Evolutionary conservation across 64 coral and sea anemone genomes (phyloP).

Genomic region (Actinia equina): DNA sequence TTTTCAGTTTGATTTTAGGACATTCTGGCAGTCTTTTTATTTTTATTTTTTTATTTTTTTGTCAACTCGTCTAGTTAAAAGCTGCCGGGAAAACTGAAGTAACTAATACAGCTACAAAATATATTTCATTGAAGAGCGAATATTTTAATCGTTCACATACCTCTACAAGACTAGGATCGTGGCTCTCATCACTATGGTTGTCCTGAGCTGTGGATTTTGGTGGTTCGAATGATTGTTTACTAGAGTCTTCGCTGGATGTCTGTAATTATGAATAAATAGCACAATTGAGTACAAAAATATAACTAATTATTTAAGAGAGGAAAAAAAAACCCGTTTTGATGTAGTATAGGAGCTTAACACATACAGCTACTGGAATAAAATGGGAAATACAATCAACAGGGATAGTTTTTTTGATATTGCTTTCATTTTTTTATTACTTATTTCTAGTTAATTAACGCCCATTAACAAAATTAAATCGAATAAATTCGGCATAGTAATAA

Average conservation of each 20-base stretch:
- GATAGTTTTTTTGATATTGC: not conserved
- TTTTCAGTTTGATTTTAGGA: no score
- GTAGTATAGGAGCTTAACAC: not conserved
- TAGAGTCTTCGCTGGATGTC: not conserved
- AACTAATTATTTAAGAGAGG: not conserved
- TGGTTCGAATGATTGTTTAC: not conserved
- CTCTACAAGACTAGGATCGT: not conserved
- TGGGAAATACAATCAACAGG: not conserved
- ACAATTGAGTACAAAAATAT: not conserved
- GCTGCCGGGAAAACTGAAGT: no score
- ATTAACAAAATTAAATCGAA: not conserved
- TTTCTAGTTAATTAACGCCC: not conserved
- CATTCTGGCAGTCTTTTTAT: no score
- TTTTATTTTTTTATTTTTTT: no score
- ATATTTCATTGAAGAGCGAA: not conserved
- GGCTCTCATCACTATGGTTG: not conserved
- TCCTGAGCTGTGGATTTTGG: not conserved
- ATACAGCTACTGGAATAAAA: not conserved
- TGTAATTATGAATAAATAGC: not conserved
- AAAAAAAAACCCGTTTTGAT: not conserved
- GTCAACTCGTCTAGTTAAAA: no score
- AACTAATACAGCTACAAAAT: not conserved
- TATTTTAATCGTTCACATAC: not conserved
- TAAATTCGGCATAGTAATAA: not conserved
- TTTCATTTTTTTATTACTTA: not conserved